phyloP scores from a whole-genome alignment of 2,113 vertebrate species.

The Eublepharis macularius region DNA sequence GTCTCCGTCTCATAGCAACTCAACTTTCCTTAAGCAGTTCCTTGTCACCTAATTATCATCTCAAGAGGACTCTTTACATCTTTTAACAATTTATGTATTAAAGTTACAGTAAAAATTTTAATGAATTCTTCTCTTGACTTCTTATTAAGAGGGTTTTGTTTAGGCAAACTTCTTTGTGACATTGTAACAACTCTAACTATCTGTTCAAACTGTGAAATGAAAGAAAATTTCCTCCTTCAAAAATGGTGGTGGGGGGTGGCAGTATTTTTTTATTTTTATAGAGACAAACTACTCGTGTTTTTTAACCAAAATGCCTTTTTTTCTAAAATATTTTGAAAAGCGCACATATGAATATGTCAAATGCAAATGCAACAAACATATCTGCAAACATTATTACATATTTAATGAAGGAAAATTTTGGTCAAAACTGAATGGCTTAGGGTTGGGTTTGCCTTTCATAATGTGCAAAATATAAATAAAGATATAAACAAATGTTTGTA shows the following conservation, averaged over 20 bases:
- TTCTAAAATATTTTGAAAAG: no score
- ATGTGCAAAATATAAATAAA: no score
- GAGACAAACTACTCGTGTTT: no score
- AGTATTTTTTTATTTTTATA: neutral
- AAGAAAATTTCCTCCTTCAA: neutral
- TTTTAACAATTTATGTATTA: slow-evolving; percentile 35
- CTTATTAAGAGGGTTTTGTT: slow-evolving; percentile 24
- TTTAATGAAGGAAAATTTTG: no score
- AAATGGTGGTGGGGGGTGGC: neutral
- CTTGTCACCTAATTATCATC: slow-evolving; percentile 24
- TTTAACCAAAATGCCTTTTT: no score
- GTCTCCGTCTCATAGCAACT: slow-evolving; percentile 29
- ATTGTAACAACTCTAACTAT: neutral
- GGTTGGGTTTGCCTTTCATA: no score
- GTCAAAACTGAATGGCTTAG: no score
- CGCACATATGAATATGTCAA: no score
- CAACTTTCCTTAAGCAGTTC: neutral
- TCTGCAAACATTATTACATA: no score
- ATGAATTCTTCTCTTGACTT: slow-evolving; percentile 33
- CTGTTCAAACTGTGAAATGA: neutral
- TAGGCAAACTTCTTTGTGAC: slow-evolving; percentile 15
- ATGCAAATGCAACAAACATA: no score
- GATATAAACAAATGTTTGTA: no score
- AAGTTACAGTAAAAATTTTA: slow-evolving; percentile 21
- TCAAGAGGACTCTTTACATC: slow-evolving; percentile 27